Base-by-base conservation (phyloP, 2,888 invertebrate species). In the Hyppa rectilinea region DNA sequence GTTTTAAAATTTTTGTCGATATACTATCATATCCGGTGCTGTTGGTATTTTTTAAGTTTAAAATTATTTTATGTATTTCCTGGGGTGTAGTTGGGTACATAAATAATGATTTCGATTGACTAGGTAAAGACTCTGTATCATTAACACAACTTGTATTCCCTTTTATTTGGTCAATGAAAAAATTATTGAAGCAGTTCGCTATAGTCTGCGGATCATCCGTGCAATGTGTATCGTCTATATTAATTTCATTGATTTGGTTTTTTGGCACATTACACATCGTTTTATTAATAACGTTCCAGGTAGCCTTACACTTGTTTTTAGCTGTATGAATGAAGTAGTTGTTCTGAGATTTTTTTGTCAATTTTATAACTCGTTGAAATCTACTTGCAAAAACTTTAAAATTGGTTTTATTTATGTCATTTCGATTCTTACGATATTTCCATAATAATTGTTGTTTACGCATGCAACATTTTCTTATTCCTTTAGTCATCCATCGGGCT, bases 401-500 rank as follows among this genome's bases (percentile, higher is more conserved):
- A 52, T 52, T 53, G 4, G 10, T n/a, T 53, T 52, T 34, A 14
- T 34, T n/a, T 31, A 34, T 20, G n/a, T 17, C 10, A 53, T 53
- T 53, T 20, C 52, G 31, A 53, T 34, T 53, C 34, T n/a, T 53
- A 34, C 52, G n/a, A 53, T 53, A 53, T 20, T 52, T 52, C 31
- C 52, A 31, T 52, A 31, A 31, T 31, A 52, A 52, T 52, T 52
- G 31, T 20, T 31, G 52, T 52, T 52, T 53, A 53, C 52, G 52
- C 20, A n/a, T 53, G 31, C 34, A 34, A 12, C 52, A 53, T 34
- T 53, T 53, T 53, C n/a, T 52, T 52, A 53, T 53, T n/a, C n/a
- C 52, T 29, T 31, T 17, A 14, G 17, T 50, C 29, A 52, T 31
- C 52, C 52, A 52, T 1, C 29, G 52, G 17, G 34, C 10, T 53